Base-by-base conservation (phyloP, 2,888 invertebrate species). In the Ethmia dodecea region DNA sequence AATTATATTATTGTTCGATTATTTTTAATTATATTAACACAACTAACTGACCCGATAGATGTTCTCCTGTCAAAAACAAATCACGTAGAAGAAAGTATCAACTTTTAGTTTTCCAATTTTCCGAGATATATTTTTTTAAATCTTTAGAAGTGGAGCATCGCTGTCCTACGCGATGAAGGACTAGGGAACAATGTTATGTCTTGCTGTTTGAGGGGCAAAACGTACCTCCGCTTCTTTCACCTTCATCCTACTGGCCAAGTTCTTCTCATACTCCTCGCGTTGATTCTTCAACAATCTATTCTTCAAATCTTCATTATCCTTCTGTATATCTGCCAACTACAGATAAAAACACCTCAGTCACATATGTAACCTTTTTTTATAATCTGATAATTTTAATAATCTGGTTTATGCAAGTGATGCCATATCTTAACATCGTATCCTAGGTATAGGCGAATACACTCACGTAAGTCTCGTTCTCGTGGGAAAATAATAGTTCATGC, bases 141-240 rank as follows among this genome's bases (percentile, higher is more conserved):
- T 2, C 9, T 5, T 18, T 8, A 9, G 18, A 5, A 18, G 9
- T 18, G 18, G 18, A 5, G 18, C 18, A 18, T 18, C 6, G 6
- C 24, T 24, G 6, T 24, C 27, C n/a, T n/a, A n/a, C 11, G 13
- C 2, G 6, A 6, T 27, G 4, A 11, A 27, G 13, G 1, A 8
- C 6, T 13, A 27, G 2, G 27, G 12, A 11, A 27, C 13, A 6
- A 11, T 27, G 5, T 6, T 18, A 18, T 5, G 6, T 18, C 6
- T 18, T 18, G 4, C 6, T 6, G 5, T 18, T 18, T 20, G 8
- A 20, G 6, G 8, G 8, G 1, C n/a, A 22, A 22, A n/a, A 31
- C 25, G 37, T 46, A 77, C 79, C 60, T 73, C 64, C 16, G 44
- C 41, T 13, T 77, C 71, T 22, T 61, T 70, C 6, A 60, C 43